phyloP scores from a whole-genome alignment of 2,113 vertebrate genomes.

The Menidia beryllina region DNA sequence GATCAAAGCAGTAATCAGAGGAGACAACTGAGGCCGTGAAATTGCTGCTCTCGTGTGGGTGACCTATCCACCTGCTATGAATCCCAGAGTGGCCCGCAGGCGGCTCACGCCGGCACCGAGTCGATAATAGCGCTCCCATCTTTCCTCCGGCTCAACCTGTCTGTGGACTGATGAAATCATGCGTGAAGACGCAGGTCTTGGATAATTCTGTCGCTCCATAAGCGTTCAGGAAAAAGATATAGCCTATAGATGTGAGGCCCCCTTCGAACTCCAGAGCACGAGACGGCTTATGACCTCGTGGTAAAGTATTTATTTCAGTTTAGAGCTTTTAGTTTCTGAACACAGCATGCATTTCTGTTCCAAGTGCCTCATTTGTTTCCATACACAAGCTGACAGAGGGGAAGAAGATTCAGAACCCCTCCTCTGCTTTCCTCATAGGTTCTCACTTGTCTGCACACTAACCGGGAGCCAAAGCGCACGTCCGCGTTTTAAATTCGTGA shows the following conservation, averaged over 20 bases:
- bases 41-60: slow-evolving; percentile 72
- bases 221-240: slow-evolving; percentile 9
- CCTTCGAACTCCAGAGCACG: slow-evolving; percentile 4
- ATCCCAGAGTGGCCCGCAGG: slow-evolving; percentile 72
- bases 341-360: neutral
- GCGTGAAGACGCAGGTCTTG: slow-evolving; percentile 64
- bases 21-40: slow-evolving; percentile 74
- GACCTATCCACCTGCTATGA: slow-evolving; percentile 76
- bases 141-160: slow-evolving; percentile 63
- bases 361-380: slow-evolving; percentile 52
- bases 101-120: slow-evolving; percentile 60
- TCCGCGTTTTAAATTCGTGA: slow-evolving; percentile 69
- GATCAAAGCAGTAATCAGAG: slow-evolving; percentile 79
- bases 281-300: neutral
- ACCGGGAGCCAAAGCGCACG: slow-evolving; percentile 45
- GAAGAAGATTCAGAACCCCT: slow-evolving; percentile 38
- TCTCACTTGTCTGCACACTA: slow-evolving; percentile 47
- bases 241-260: neutral
- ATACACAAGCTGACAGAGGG: slow-evolving; percentile 34
- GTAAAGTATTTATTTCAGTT: neutral
- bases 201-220: slow-evolving; percentile 59
- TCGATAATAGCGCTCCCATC: slow-evolving; percentile 70
- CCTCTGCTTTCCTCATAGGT: slow-evolving; percentile 38
- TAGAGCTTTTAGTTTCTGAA: neutral
- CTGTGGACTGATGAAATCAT: slow-evolving; percentile 70